Conservation (phyloP, 1,140 invertebrate species). For the Archegozetes longisetosus region DNA sequence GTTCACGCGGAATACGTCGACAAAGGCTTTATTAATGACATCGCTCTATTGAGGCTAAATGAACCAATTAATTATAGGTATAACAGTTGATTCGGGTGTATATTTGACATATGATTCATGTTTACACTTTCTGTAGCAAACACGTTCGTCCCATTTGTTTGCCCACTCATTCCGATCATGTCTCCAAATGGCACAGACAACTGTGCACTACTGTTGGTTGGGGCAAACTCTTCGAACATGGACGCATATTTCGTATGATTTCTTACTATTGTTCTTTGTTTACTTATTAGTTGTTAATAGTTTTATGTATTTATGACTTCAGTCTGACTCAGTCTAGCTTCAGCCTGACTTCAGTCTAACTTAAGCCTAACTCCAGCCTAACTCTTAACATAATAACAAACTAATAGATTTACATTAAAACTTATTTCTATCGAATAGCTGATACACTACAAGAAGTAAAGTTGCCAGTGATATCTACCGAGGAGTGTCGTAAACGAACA, state of each 20-base stretch:
- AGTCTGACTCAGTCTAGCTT: too few relatives aligned
- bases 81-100: background rate
- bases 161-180: conserved; percentile 33
- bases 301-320: too few relatives aligned
- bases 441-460: conserved; percentile 72
- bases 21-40: conserved; percentile 60
- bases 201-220: conserved; percentile 61
- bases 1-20: conserved; percentile 58
- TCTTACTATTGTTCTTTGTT: too few relatives aligned
- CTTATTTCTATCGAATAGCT: conserved; percentile 33
- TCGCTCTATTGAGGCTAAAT: conserved; percentile 48
- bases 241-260: conserved; percentile 58
- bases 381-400: too few relatives aligned
- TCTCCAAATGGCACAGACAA: conserved; percentile 29
- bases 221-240: conserved; percentile 63
- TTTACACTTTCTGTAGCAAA: conserved; percentile 31
- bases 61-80: conserved; percentile 42
- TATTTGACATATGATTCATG: background rate
- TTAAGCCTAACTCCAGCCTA: too few relatives aligned
- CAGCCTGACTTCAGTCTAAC: too few relatives aligned
- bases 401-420: too few relatives aligned
- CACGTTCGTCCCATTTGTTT: conserved; percentile 57
- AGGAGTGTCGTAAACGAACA: conserved; percentile 58
- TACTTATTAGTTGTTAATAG: too few relatives aligned
- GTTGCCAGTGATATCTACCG: conserved; percentile 60